Base-by-base conservation (phyloP, 2,888 invertebrate species). In the Rhabditoides inermis region DNA sequence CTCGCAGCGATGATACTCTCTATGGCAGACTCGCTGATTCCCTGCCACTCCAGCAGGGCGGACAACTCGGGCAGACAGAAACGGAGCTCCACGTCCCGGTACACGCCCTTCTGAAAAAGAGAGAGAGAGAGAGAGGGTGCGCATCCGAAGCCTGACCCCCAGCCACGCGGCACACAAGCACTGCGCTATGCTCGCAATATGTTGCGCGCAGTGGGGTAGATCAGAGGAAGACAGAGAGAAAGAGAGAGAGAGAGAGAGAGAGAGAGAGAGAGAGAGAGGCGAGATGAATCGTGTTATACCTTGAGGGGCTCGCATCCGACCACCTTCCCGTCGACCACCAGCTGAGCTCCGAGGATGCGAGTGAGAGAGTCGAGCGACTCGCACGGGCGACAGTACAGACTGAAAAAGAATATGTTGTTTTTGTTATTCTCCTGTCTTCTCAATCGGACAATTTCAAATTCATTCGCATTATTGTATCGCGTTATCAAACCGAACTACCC, bases 61-160 rank as follows among this genome's bases (percentile, higher is more conserved):
- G 71, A 63, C n/a, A 72, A 44, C 28, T 70, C 61, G 12, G 73
- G 73, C 22, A 73, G 55, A 36, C 73, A 73, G 58, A 73, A 73
- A 3, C 60, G 63, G 23, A 73, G 58, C 47, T 72, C 68, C 41
- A 73, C 60, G 49, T 73, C 63, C 48, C 72, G 69, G 51, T 73
- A 73, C 44, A 58, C 57, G n/a, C 73, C 73, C 55, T 59, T 58
- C 62, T 64, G 45, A 27, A 57, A 49, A 55, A 36, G 36, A 23
- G 7, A n/a, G n/a, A n/a, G n/a, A n/a, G n/a, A n/a, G n/a, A n/a
- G n/a, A n/a, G n/a, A n/a, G n/a, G n/a, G n/a, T n/a, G n/a, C n/a
- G n/a, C n/a, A n/a, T n/a, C n/a, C n/a, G n/a, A n/a, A n/a, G n/a
- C n/a, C n/a, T n/a, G n/a, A n/a, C n/a, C n/a, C n/a, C n/a, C n/a